Base-by-base conservation (phyloP, 1,140 invertebrate species). In the Leptinotarsa lineolata region DNA sequence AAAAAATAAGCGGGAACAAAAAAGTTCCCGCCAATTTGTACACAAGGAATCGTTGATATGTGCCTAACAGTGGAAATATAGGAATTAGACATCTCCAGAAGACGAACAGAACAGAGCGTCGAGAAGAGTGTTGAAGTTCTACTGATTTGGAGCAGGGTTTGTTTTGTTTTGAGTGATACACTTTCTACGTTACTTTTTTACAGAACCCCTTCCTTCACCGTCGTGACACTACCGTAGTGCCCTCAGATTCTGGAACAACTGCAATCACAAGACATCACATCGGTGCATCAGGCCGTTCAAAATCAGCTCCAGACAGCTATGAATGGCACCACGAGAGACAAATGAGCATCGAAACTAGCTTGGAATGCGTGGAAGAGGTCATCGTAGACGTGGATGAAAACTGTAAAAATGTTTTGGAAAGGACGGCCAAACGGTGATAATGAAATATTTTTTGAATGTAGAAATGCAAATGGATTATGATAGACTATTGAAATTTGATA, bases 281-380 rank as follows among this genome's bases (percentile, higher is more conserved):
- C 11, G 81, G 81, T 63, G 83, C 85, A 71, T 86, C 88, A n/a
- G 90, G 90, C 18, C 85, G 91, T 68, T 92, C 92, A 45, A 91
- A 92, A 81, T 93, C 92, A 13, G 92, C 92, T 21, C 92, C 92
- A n/a, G 90, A 89, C 59, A 89, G 89, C n/a, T 93, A 91, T 81
- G 86, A 89, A 72, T 88, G 88, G 85, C 64, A 78, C 5, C 76
- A 80, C 15, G 82, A 84, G 30, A 83, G 80, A 79, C 86, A 85
- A 72, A 60, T 80, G 65, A 79, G 80, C 2, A 59, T 75, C 11
- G 81, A 83, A 64, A 74, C 74, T 21, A 70, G 76, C n/a, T 68
- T 83, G 67, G 82, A 83, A 66, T 71, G 77, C 12, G 82, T 83
- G 46, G 78, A 68, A 61, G 83, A 84, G 70, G 76, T 82, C 8